Base-by-base conservation (phyloP, 1,140 invertebrate species). In the Drosophila nannoptera region DNA sequence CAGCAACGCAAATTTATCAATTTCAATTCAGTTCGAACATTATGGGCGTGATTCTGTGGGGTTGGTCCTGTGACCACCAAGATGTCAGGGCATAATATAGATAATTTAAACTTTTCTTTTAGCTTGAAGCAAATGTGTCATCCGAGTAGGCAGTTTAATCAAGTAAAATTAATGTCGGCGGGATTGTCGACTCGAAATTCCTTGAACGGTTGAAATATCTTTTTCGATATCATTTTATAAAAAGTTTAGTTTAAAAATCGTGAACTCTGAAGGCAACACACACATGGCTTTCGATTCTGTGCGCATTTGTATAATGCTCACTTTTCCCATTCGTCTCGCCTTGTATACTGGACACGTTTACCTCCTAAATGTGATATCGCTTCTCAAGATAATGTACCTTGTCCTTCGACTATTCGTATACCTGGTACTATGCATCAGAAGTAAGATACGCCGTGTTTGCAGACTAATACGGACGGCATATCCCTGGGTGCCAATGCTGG, bases 21-120 rank as follows among this genome's bases (percentile, higher is more conserved):
- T 83, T 83, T 83, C 80, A 84, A 83, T 84, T 84, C 73, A 76
- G 76, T 84, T 75, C 76, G 84, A 83, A 84, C 78, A 76, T 82
- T 80, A 70, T 84, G 78, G 80, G 78, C 78, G 80, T 83, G 75
- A 83, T 84, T 83, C 58, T 74, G 73, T 73, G 71, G 43, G 61
- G 50, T 46, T 73, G 22, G 22, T 22, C 22, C 1, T 22, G 3
- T 22, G 60, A 61, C 49, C 48, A 58, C 46, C 56, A 68, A 76
- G 84, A 84, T 83, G 80, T 78, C 50, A 49, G 53, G 61, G 54
- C 48, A 64, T 67, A 74, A 63, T 63, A 73, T 61, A 56, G 67
- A 60, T 82, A 83, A 82, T 82, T 83, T 75, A 82, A 82, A 82
- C 78, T 82, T 83, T 70, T 69, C 62, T 75, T 66, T 65, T 65